Percentiles rank a stretch among this genome's conserved stretches.
Conservation (phyloP, 35 echinoderm and acorn worm species). For the Lytechinus variegatus region DNA sequence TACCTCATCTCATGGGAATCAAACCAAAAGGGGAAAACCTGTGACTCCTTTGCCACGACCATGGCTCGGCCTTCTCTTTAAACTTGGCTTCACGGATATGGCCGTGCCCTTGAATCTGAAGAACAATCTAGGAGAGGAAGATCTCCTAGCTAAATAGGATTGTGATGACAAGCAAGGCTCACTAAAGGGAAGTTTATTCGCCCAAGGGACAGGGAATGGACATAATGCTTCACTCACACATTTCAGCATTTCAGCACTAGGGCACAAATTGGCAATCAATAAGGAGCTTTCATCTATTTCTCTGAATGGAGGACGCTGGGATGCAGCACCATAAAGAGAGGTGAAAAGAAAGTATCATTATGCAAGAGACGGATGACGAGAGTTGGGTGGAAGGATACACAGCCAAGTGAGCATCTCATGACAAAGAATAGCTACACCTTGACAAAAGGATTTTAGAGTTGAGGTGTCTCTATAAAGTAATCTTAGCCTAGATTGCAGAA, state of each 20-base stretch:
- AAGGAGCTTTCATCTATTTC: not conserved
- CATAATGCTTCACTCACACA: conserved; percentile 31
- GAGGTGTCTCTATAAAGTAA: not conserved
- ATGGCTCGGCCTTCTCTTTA: not conserved
- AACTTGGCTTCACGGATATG: conserved; percentile 24
- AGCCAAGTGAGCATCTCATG: not conserved
- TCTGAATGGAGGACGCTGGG: not conserved
- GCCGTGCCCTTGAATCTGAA: not conserved
- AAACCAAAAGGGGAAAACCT: too few species aligned
- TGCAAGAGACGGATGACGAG: not conserved
- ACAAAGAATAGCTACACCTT: not conserved
- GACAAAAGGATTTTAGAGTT: not conserved
- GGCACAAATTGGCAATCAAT: conserved; percentile 17
- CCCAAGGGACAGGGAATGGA: conserved; percentile 14
- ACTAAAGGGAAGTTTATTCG: conserved; percentile 5
- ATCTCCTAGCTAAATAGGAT: conserved; percentile 22
- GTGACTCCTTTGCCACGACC: too few species aligned
- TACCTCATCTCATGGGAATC: too few species aligned
- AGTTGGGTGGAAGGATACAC: not conserved
- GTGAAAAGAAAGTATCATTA: not conserved
- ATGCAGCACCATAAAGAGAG: not conserved
- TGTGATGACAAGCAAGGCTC: conserved; percentile 28
- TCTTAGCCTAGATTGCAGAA: not conserved
- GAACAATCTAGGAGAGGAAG: conserved; percentile 24
- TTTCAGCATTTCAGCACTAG: not conserved